Base-by-base conservation (phyloP, 2,797 vertebrate genomes). In the Sebastes diaconus region DNA sequence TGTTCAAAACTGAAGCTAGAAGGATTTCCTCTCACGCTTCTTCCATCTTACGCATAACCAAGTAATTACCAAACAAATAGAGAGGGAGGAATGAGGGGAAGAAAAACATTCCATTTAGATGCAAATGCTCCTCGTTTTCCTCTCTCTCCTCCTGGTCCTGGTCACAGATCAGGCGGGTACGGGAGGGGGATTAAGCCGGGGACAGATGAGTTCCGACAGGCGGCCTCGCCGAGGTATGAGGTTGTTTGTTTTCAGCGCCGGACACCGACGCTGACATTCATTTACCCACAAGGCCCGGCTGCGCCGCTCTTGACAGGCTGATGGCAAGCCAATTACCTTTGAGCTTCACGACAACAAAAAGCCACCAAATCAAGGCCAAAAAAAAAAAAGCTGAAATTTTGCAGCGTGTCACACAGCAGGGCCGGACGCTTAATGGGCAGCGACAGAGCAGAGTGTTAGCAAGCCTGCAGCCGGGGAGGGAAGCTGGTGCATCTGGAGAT, bases 201-300 rank as follows among this genome's bases (percentile, higher is more conserved):
- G 89, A 94, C 92, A 90, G 92, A 95, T 95, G 91, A 94, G 92
- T 92, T 93, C 85, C 82, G 94, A 95, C 94, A 95, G 92, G 85
- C 86, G 54, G 84, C 80, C 77, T 76, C 42, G n/a, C 2, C 29
- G 39, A 30, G 74, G 88, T 90, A 92, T 90, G 90, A 93, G 89
- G 83, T 80, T 84, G 85, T 92, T 93, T 75, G 72, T 89, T 92
- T 90, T 78, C 87, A 61, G 84, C 81, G 9, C 83, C 54, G 85
- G 88, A 91, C 89, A 76, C 69, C 4, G 80, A 91, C 89, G 79
- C 68, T 67, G 84, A 92, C 90, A 91, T 92, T 92, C 88, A 92
- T 94, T 94, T 95, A 90, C 84, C 90, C 84, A 78, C 80, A 24
- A 88, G 78, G 79, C 84, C 72, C 13, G 79, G 77, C 83, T 52